Evolutionary conservation across 2,113 vertebrate genomes (phyloP).

Genomic region (Pseudorhombus dupliciocellatus): DNA sequence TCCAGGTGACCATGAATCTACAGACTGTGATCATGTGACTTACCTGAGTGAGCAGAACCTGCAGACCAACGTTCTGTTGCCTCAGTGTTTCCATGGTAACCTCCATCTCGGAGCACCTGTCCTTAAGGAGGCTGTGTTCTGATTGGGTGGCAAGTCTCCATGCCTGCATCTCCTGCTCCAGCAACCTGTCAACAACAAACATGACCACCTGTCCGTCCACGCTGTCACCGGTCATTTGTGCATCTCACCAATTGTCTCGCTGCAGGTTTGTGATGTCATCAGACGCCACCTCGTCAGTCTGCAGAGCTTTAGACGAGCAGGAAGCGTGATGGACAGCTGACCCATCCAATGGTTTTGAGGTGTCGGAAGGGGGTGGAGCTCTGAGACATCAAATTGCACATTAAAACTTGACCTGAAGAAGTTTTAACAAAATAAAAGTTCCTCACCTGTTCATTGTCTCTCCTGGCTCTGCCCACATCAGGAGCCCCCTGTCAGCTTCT

Average conservation of each 20-base stretch:
- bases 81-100: conserved; percentile 79
- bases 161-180: conserved; percentile 81
- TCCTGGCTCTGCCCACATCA: conserved; percentile 10
- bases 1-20: too few species aligned
- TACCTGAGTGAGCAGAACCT: conserved; percentile 74
- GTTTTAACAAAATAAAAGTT: neutral
- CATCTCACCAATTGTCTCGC: conserved; percentile 76
- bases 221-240: neutral
- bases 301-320: conserved; percentile 54
- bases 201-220: neutral
- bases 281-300: conserved; percentile 69
- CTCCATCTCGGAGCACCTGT: conserved; percentile 81
- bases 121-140: conserved; percentile 79
- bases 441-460: conserved; percentile 14
- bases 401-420: neutral
- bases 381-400: neutral
- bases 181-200: conserved; percentile 69
- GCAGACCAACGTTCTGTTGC: conserved; percentile 76
- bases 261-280: conserved; percentile 65
- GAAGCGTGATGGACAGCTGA: neutral
- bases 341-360: neutral
- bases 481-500: conserved; percentile 49
- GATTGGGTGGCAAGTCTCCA: conserved; percentile 80
- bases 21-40: neutral
- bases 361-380: conserved; percentile 8